phyloP scores from a whole-genome alignment of 2,888 invertebrate species.

The Octodonta nipae region DNA sequence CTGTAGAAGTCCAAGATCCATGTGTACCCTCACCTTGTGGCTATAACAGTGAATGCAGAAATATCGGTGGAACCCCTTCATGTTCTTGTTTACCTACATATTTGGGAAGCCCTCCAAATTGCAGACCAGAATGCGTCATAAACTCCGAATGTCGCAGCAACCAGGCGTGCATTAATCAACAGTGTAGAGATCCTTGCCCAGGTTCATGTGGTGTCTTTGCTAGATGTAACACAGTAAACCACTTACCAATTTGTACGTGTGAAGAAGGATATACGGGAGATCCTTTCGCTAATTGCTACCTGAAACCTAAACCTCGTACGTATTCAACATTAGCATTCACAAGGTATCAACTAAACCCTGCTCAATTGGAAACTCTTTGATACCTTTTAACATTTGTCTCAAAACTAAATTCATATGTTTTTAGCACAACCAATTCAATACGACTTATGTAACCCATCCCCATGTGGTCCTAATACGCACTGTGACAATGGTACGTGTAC shows the following conservation, averaged over 20 bases:
- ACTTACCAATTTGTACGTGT: constrained; percentile 57
- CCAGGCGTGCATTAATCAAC: constrained; percentile 58
- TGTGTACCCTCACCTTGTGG: constrained; percentile 61
- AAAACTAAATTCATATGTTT: not conserved
- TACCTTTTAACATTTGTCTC: too few relatives aligned
- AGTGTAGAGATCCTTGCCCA: constrained; percentile 59
- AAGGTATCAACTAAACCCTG: not conserved
- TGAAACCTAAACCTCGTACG: constrained; percentile 24
- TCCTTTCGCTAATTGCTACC: constrained; percentile 39
- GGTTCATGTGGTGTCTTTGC: constrained; percentile 57
- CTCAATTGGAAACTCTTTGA: too few relatives aligned
- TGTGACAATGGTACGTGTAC: constrained; percentile 52
- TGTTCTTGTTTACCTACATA: constrained; percentile 54
- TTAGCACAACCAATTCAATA: constrained; percentile 10
- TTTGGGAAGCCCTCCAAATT: constrained; percentile 58
- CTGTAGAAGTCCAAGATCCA: constrained; percentile 42
- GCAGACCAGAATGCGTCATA: constrained; percentile 59
- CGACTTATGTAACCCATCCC: constrained; percentile 55
- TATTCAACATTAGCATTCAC: not conserved
- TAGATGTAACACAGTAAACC: constrained; percentile 51
- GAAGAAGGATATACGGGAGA: constrained; percentile 44
- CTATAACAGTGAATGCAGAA: constrained; percentile 48
- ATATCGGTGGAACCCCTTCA: constrained; percentile 45
- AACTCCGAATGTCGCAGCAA: constrained; percentile 59
- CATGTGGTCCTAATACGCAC: constrained; percentile 65